These are phyloP conservation scores for Meriones psammophilus DNA, from an alignment of 2,797 vertebrate genomes.

Conservation along the genomic window DNA sequence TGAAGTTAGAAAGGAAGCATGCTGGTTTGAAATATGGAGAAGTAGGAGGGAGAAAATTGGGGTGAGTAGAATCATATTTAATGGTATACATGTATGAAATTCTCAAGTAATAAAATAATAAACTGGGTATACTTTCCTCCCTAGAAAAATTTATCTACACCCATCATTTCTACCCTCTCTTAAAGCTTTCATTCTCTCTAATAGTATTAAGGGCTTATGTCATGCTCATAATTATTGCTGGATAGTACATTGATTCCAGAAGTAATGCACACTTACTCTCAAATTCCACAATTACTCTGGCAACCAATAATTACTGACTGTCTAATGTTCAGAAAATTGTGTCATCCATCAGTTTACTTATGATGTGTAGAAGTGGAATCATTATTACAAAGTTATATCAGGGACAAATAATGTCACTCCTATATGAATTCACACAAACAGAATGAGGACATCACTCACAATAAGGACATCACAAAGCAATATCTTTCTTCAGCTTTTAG, in stretches of 20 bases:
- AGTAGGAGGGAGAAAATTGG: background rate
- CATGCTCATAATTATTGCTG: slow-evolving; percentile 31
- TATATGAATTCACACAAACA: slow-evolving; percentile 57
- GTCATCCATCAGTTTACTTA: slow-evolving; percentile 64
- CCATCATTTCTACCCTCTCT: background rate
- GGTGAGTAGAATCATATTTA: background rate
- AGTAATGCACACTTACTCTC: slow-evolving; percentile 45
- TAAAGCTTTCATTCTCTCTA: background rate
- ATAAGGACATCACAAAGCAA: background rate
- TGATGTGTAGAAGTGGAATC: slow-evolving; percentile 60
- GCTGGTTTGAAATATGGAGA: too few relatives aligned
- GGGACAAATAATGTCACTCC: slow-evolving; percentile 65
- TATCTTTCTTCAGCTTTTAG: background rate
- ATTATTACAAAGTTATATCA: slow-evolving; percentile 65
- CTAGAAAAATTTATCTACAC: background rate
- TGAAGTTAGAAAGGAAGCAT: background rate
- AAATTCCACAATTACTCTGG: slow-evolving; percentile 45
- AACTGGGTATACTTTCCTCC: background rate
- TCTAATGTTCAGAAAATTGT: slow-evolving; percentile 68
- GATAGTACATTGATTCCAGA: slow-evolving; percentile 46
- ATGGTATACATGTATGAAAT: background rate
- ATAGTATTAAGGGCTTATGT: background rate
- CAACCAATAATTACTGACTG: slow-evolving; percentile 66
- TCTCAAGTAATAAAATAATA: background rate
- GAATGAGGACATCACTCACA: slow-evolving; percentile 10